These are phyloP conservation scores for Synergus gifuensis DNA, from an alignment of 2,888 invertebrate genomes.

Conservation along the genomic window DNA sequence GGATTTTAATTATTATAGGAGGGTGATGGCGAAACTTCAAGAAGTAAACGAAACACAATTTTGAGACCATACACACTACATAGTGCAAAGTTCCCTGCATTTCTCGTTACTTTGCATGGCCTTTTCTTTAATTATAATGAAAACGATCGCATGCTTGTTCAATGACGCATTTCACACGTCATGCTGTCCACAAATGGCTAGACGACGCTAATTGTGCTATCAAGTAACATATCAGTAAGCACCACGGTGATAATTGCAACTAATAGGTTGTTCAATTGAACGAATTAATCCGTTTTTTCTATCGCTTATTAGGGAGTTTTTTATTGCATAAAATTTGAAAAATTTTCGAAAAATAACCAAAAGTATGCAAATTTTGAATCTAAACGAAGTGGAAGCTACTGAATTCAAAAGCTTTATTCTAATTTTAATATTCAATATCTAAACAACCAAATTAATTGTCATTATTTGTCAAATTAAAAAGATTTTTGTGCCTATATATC, in stretches of 20 bases:
- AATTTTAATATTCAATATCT: neutral
- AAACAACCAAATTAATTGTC: too few species aligned
- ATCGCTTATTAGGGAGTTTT: neutral
- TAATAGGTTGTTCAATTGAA: constrained; percentile 65
- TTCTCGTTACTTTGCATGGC: neutral
- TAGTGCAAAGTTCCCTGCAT: neutral
- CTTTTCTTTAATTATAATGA: constrained; percentile 52
- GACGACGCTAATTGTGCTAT: constrained; percentile 68
- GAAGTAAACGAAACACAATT: neutral
- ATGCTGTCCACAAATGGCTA: constrained; percentile 51
- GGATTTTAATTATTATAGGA: too few species aligned
- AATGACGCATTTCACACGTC: constrained; percentile 67
- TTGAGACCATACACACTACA: neutral
- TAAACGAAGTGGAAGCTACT: neutral
- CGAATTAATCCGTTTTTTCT: constrained; percentile 57
- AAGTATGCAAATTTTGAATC: neutral
- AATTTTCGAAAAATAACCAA: too few species aligned
- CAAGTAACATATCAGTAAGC: constrained; percentile 64
- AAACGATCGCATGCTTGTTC: constrained; percentile 61
- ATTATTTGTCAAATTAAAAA: neutral
- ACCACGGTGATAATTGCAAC: constrained; percentile 63
- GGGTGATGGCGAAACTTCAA: neutral
- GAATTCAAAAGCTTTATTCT: too few species aligned
- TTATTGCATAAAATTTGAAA: neutral
- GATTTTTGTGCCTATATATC: neutral